Percentiles rank a stretch among this genome's conserved stretches.
Evolutionary conservation across 2,113 vertebrate genomes (phyloP).

Genomic region (Elanus axillaris): DNA sequence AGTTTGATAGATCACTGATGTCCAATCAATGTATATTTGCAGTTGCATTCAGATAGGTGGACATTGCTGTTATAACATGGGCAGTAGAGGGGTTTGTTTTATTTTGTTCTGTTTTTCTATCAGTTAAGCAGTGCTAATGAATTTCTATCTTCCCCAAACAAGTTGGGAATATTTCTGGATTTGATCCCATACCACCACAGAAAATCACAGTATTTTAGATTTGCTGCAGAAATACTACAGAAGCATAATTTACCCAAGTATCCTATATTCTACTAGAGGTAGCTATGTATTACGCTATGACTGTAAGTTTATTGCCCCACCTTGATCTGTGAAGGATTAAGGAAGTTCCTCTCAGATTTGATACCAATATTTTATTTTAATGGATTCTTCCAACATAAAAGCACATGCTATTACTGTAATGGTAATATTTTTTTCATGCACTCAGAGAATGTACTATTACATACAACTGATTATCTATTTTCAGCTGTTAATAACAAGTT

Average conservation of each 20-base stretch:
- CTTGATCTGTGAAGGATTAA: not conserved
- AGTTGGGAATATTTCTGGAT: not conserved
- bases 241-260: not conserved
- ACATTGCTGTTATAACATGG: not conserved
- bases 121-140: not conserved
- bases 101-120: not conserved
- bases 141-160: not conserved
- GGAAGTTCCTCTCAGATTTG: not conserved
- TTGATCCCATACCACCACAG: not conserved
- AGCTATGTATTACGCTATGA: not conserved
- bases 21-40: not conserved
- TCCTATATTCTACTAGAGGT: not conserved
- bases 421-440: not conserved
- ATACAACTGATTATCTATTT: not conserved
- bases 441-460: not conserved
- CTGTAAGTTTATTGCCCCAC: rapidly evolving
- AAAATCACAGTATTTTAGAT: not conserved
- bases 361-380: not conserved
- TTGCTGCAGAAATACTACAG: not conserved
- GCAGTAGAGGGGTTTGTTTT: not conserved
- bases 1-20: not conserved
- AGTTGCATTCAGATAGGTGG: not conserved
- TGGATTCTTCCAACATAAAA: not conserved
- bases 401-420: not conserved
- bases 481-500: not conserved